A percentile compares a stretch with the other conserved stretches of the same genome.
phyloP scores from a whole-genome alignment of 1,140 invertebrate species.

The Diachasma alloeum region DNA sequence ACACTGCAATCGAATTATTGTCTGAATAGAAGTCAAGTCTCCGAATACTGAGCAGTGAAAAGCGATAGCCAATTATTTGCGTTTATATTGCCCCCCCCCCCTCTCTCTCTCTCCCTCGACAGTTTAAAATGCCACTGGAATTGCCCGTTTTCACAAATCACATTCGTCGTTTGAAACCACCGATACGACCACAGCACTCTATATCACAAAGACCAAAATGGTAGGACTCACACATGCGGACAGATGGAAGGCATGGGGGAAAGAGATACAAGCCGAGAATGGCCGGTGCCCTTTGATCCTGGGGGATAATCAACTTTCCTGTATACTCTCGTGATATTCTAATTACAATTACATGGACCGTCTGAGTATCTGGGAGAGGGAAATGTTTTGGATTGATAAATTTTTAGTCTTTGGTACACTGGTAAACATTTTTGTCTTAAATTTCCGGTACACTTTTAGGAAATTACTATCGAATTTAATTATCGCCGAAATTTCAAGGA shows the following conservation, averaged over 20 bases:
- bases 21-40: not conserved
- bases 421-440: no score
- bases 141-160: not conserved
- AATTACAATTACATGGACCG: not conserved
- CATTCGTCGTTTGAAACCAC: not conserved
- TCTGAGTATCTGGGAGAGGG: not conserved
- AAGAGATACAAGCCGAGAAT: not conserved
- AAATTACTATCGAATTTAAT: no score
- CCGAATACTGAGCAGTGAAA: not conserved
- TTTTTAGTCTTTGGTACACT: no score
- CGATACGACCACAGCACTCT: not conserved
- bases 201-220: not conserved
- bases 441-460: no score
- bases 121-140: slow-evolving; percentile 18
- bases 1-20: not conserved
- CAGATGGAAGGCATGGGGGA: not conserved
- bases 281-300: slow-evolving; percentile 1
- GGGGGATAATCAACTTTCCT: not conserved
- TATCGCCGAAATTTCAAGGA: no score
- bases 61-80: not conserved
- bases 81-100: not conserved
- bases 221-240: not conserved
- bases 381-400: not conserved
- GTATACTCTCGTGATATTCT: not conserved
- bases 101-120: not conserved